Base-by-base conservation (phyloP, 2,888 invertebrate species). In the Hirtodrosophila confusa region DNA sequence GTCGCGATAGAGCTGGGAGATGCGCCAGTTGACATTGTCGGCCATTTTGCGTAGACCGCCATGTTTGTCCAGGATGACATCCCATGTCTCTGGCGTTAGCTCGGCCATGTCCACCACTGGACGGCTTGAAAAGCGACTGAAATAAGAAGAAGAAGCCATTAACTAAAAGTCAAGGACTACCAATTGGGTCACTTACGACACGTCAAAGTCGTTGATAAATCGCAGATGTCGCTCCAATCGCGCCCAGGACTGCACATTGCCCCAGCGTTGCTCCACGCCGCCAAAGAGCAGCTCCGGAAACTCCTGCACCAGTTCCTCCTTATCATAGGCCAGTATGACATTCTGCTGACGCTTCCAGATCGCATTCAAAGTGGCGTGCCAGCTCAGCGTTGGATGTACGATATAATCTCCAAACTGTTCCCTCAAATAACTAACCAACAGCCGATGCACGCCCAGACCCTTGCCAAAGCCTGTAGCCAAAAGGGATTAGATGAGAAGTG, bases 51-150 rank as follows among this genome's bases (percentile, higher is more conserved):
- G 92, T 29, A 95, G 90, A 33, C 94, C 94, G 33, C 93, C 94
- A 6, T 92, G 92, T 53, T 92, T 92, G 72, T 94, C 92, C 35
- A 93, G 90, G 31, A 94, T 90, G 3, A 95, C 92, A 73, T 93
- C 94, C 88, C 93, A 91, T 0, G 93, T 91, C 75, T 93, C 93
- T 0, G 95, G 94, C 0, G 95, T 95, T 43, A 95, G 80, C 89
- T 95, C 94, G 0, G 95, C 94, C 95, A 95, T 95, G 55, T 94
- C 93, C 17, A 94, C 93, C 76, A 93, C 91, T 1, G 93, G 92
- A 6, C 91, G 88, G 41, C 90, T 90, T 0, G 88, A 89, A 23
- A 89, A 80, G 6, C 89, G 78, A 12, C 90, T 90, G 11, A 37
- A 66, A 35, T 9, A 2, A 29, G 23, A 17, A 2, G 0, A 29